A percentile compares a stretch with the other conserved stretches of the same genome.
Conservation (phyloP, 2,113 vertebrate genomes). For the Lota lota region DNA sequence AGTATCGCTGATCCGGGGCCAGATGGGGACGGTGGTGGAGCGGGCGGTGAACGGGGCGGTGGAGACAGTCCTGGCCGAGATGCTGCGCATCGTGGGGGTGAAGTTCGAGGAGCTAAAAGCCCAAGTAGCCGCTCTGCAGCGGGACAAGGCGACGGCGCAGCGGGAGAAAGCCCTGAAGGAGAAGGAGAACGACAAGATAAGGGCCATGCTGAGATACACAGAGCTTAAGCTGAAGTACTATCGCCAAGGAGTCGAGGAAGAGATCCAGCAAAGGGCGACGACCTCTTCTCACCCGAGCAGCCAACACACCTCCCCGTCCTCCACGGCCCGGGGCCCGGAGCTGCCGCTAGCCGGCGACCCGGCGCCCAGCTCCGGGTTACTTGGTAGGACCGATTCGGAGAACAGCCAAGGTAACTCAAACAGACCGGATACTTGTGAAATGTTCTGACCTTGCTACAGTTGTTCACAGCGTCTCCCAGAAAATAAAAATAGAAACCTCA, state of each 20-base stretch:
- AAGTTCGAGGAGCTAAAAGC: constrained; percentile 76
- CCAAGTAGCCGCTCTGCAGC: constrained; percentile 62
- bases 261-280: constrained; percentile 60
- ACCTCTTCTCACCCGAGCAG: constrained; percentile 29
- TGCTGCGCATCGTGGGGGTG: constrained; percentile 73
- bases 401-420: too few relatives aligned
- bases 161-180: constrained; percentile 69
- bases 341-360: constrained; percentile 2
- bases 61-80: constrained; percentile 76
- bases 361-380: background rate
- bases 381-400: too few relatives aligned
- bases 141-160: constrained; percentile 48
- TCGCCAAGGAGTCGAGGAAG: constrained; percentile 67
- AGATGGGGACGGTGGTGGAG: constrained; percentile 76
- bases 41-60: constrained; percentile 74
- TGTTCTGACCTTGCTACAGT: too few relatives aligned
- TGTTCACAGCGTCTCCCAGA: too few relatives aligned
- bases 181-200: constrained; percentile 73
- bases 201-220: constrained; percentile 69
- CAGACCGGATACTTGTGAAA: too few relatives aligned
- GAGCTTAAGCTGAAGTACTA: constrained; percentile 72
- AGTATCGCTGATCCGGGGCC: constrained; percentile 73
- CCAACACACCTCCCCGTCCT: background rate
- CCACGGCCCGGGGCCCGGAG: constrained; percentile 13
- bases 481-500: too few relatives aligned